These are phyloP conservation scores for Porites lutea DNA, from an alignment of 64 coral and sea anemone genomes.

Conservation along the genomic window DNA sequence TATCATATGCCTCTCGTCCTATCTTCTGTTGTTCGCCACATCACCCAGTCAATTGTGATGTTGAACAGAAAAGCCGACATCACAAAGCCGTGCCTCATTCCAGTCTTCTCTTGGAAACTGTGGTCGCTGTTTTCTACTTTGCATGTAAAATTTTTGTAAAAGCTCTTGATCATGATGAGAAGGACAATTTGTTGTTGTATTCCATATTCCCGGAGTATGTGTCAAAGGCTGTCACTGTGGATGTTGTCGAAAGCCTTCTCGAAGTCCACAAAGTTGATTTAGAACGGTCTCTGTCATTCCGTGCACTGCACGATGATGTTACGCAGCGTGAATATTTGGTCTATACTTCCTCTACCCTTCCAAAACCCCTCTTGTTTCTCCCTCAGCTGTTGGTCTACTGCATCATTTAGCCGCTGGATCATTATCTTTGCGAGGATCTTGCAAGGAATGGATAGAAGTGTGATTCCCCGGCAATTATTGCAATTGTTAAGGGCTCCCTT, in stretches of 20 bases:
- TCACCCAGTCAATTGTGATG: background rate
- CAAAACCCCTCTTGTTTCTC: too few species aligned
- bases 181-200: background rate
- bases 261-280: slow-evolving; percentile 15
- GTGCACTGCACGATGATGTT: too few species aligned
- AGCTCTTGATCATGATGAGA: background rate
- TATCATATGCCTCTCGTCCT: background rate
- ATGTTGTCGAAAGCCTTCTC: slow-evolving; percentile 51
- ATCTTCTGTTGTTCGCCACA: background rate
- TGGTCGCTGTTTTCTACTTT: background rate
- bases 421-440: too few species aligned
- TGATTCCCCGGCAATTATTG: too few species aligned
- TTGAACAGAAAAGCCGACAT: background rate
- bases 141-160: background rate
- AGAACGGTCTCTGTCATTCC: too few species aligned
- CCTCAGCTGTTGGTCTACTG: too few species aligned
- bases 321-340: too few species aligned
- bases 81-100: slow-evolving; percentile 13
- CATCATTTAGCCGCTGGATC: too few species aligned
- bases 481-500: too few species aligned
- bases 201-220: background rate
- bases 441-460: too few species aligned
- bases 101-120: slow-evolving; percentile 9
- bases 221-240: slow-evolving; percentile 10
- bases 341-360: too few species aligned